phyloP scores from a whole-genome alignment of 2,888 invertebrate genomes.

The Abrostola tripartita region DNA sequence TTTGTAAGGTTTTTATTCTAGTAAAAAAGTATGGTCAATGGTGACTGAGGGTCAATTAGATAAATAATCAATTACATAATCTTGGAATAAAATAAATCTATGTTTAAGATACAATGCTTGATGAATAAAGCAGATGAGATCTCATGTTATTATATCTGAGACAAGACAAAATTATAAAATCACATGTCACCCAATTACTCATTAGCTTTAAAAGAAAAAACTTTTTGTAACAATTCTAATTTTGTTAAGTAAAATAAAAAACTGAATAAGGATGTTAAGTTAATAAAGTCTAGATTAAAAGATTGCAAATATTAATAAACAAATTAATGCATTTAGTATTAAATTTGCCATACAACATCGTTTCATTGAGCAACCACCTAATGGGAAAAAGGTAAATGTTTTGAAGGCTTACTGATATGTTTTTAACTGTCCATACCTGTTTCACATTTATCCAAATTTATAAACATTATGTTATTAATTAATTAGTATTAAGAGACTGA shows the following conservation, averaged over 20 bases:
- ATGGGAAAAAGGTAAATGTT: constrained; percentile 23
- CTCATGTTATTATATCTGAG: not conserved
- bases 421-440: constrained; percentile 37
- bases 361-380: constrained; percentile 43
- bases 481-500: constrained; percentile 12
- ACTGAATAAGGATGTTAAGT: too few relatives aligned
- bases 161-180: constrained; percentile 3
- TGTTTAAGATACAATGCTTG: constrained; percentile 8
- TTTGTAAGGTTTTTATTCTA: constrained; percentile 7
- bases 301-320: not conserved
- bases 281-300: not conserved
- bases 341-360: constrained; percentile 16
- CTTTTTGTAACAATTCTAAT: too few relatives aligned
- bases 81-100: not conserved
- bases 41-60: constrained; percentile 30
- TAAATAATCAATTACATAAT: constrained; percentile 11
- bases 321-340: constrained; percentile 10
- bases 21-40: constrained; percentile 16
- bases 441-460: constrained; percentile 20
- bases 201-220: constrained; percentile 2
- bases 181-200: not conserved
- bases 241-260: too few relatives aligned
- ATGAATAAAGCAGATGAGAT: constrained; percentile 3
- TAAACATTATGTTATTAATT: constrained; percentile 7
- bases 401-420: constrained; percentile 58